Evolutionary conservation across 2,113 vertebrate genomes (phyloP).

Genomic region (Elachura formosa): DNA sequence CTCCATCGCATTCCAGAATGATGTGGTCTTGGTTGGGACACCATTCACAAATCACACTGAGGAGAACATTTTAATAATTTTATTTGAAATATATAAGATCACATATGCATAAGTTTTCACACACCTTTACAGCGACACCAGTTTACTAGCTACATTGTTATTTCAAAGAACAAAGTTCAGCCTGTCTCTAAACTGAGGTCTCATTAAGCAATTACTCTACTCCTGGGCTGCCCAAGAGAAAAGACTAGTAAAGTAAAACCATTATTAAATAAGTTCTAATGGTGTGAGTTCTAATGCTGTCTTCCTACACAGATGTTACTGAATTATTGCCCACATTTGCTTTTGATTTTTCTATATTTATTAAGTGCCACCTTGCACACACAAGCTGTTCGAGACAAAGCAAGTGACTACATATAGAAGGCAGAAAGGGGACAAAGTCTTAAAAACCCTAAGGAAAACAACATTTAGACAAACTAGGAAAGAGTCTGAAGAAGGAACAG

Average conservation of each 20-base stretch:
- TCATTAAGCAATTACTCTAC: neutral
- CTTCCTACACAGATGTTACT: neutral
- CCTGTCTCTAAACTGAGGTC: neutral
- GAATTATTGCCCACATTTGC: slow-evolving; percentile 7
- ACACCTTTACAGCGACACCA: neutral
- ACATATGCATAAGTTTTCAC: neutral
- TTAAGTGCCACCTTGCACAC: neutral
- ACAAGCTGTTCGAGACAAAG: neutral
- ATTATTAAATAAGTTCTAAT: slow-evolving; percentile 39
- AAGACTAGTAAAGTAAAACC: slow-evolving; percentile 30
- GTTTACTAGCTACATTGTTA: neutral
- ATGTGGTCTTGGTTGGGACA: neutral
- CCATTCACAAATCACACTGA: neutral
- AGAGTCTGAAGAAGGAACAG: neutral
- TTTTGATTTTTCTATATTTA: slow-evolving; percentile 10
- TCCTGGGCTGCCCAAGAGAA: neutral
- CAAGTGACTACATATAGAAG: neutral
- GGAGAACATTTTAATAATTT: neutral
- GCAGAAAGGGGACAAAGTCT: neutral
- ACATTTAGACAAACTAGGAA: neutral
- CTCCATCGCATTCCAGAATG: neutral
- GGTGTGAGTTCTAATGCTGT: slow-evolving; percentile 10
- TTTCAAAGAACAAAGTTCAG: neutral
- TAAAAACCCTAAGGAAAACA: neutral
- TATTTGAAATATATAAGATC: neutral